Conservation (phyloP, 92 coral and sea anemone species). For the Nematostella vectensis region DNA sequence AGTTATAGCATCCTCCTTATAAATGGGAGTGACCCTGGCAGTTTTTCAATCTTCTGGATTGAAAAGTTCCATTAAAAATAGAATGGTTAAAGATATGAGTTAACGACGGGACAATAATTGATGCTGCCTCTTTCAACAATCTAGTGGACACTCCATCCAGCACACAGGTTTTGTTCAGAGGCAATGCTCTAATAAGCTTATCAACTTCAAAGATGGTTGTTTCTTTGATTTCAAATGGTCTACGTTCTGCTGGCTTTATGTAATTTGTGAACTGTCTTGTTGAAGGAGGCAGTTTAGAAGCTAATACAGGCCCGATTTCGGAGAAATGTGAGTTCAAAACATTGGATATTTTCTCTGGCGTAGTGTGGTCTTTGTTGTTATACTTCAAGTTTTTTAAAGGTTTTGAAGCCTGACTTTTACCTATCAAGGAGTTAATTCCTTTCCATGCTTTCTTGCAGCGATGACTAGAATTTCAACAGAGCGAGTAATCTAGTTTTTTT, state of each 20-base stretch:
- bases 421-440: too few relatives aligned
- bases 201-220: neutral
- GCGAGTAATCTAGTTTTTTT: too few relatives aligned
- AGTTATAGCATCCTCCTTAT: neutral
- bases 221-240: slow-evolving; percentile 10
- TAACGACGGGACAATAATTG: slow-evolving; percentile 1
- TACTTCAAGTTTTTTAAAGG: slow-evolving; percentile 10
- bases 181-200: slow-evolving; percentile 5
- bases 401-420: slow-evolving; percentile 4
- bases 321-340: slow-evolving; percentile 28
- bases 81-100: neutral
- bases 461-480: too few relatives aligned
- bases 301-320: slow-evolving; percentile 33
- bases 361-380: slow-evolving; percentile 15
- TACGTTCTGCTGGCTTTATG: slow-evolving; percentile 1
- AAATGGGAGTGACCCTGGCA: slow-evolving; percentile 3
- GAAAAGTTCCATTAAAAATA: neutral
- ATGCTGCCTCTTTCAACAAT: neutral
- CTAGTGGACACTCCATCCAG: slow-evolving; percentile 12
- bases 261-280: slow-evolving; percentile 5
- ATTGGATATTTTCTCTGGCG: slow-evolving; percentile 17
- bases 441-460: too few relatives aligned
- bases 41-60: slow-evolving; percentile 3
- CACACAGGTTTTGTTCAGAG: slow-evolving; percentile 14
- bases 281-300: slow-evolving; percentile 21